Evolutionary conservation across 2,797 vertebrate species (phyloP).

Genomic region (Aselliscus stoliczkanus): DNA sequence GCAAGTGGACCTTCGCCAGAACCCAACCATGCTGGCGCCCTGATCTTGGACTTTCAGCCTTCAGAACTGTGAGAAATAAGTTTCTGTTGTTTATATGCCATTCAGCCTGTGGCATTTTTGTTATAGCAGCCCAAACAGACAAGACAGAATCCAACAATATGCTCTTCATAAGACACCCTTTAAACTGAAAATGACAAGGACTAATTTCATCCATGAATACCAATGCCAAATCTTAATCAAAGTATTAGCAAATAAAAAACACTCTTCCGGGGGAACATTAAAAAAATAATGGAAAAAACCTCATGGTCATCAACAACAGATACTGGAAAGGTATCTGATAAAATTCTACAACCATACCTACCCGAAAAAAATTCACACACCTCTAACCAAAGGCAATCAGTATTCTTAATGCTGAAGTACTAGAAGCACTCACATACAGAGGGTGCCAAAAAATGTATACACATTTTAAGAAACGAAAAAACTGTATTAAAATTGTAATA

Average conservation of each 20-base stretch:
- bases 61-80: not conserved
- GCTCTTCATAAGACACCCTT: not conserved
- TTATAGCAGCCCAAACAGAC: not conserved
- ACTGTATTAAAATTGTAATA: no score
- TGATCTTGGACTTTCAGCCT: not conserved
- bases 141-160: not conserved
- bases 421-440: not conserved
- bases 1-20: not conserved
- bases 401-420: not conserved
- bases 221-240: not conserved
- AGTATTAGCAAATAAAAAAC: not conserved
- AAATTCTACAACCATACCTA: not conserved
- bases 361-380: not conserved
- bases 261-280: not conserved
- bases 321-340: not conserved
- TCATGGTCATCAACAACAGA: not conserved
- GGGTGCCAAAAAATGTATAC: no score
- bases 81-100: not conserved
- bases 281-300: not conserved
- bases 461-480: no score
- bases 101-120: not conserved
- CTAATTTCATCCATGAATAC: not conserved
- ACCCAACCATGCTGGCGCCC: not conserved
- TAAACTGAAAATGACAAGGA: not conserved
- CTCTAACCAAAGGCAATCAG: slow-evolving; percentile 14